These are phyloP conservation scores for Pristionchus japonicus DNA, from an alignment of 2,888 invertebrate genomes.

Conservation along the genomic window DNA sequence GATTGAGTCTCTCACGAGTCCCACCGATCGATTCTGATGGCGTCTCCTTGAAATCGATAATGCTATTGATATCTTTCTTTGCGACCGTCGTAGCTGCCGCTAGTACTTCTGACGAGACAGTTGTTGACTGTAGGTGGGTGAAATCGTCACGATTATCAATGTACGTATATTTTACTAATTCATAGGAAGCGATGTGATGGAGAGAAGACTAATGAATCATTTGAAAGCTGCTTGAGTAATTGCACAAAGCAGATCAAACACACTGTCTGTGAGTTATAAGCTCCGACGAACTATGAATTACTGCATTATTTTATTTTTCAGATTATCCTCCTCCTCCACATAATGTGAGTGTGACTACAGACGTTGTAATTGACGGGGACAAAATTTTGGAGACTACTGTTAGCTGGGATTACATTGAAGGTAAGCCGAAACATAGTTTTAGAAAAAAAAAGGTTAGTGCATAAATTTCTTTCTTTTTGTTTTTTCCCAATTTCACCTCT, in stretches of 20 bases:
- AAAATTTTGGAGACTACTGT: conserved; percentile 63
- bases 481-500: too few species aligned
- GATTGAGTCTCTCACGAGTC: conserved; percentile 5
- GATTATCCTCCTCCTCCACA: conserved; percentile 61
- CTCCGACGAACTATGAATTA: too few species aligned
- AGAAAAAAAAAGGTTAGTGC: too few species aligned
- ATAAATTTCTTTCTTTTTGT: too few species aligned
- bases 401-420: conserved; percentile 56
- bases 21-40: background rate
- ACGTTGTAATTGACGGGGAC: conserved; percentile 59
- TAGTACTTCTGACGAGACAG: background rate
- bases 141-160: too few species aligned
- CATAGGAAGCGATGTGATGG: conserved; percentile 19
- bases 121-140: background rate
- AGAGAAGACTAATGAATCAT: conserved; percentile 34
- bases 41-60: background rate
- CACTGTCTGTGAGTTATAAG: background rate
- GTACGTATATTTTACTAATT: too few species aligned
- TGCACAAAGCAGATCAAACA: background rate
- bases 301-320: background rate
- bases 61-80: background rate
- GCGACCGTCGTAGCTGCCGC: background rate
- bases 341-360: conserved; percentile 56
- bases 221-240: conserved; percentile 28
- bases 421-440: conserved; percentile 50